These are phyloP conservation scores for Lepus oiostolus DNA, from an alignment of 2,797 vertebrate species.

Conservation along the genomic window DNA sequence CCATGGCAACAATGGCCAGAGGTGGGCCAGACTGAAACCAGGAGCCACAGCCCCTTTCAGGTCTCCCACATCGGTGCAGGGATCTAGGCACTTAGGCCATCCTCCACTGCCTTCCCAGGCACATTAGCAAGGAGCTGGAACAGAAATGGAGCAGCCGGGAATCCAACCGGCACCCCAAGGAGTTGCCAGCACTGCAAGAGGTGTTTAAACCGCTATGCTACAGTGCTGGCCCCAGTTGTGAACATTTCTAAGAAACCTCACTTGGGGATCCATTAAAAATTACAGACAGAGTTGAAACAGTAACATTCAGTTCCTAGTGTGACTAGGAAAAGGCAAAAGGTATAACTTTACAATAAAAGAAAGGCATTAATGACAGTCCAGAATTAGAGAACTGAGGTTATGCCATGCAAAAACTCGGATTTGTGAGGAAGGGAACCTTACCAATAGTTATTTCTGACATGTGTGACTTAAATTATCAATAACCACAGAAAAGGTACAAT, in stretches of 20 bases:
- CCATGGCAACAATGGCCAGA: too few relatives aligned
- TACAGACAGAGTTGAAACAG: neutral
- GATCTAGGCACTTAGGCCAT: too few relatives aligned
- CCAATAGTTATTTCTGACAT: neutral
- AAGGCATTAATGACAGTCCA: neutral
- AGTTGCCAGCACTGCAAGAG: too few relatives aligned
- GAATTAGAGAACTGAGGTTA: neutral
- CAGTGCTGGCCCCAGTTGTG: neutral
- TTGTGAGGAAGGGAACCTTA: neutral
- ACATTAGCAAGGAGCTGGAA: too few relatives aligned
- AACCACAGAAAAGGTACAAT: neutral
- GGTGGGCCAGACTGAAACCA: too few relatives aligned
- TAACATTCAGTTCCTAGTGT: neutral
- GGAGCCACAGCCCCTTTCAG: too few relatives aligned
- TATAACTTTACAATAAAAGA: conserved; percentile 12
- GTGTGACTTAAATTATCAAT: neutral
- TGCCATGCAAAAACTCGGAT: neutral
- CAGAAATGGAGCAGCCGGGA: too few relatives aligned
- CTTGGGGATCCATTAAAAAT: conserved; percentile 28
- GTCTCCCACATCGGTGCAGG: too few relatives aligned
- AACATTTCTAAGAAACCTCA: conserved; percentile 13
- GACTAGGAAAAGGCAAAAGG: neutral
- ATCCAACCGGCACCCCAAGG: too few relatives aligned
- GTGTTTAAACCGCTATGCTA: too few relatives aligned
- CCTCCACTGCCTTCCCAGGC: too few relatives aligned